Conservation (phyloP, 2,113 vertebrate genomes). For the Mirounga angustirostris region DNA sequence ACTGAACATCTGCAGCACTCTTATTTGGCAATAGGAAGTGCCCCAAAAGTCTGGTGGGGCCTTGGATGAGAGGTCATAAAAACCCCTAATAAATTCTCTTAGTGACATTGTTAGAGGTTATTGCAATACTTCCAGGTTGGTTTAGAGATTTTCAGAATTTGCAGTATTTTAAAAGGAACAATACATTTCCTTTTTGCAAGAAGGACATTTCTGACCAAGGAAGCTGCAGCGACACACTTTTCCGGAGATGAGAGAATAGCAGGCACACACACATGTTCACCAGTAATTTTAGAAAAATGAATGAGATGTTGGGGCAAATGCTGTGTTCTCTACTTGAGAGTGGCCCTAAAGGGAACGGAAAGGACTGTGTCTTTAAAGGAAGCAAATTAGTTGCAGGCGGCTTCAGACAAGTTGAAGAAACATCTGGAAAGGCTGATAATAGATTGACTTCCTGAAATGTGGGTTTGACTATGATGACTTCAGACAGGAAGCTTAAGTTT, state of each 20-base stretch:
- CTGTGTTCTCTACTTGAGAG: not conserved
- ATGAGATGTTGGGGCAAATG: not conserved
- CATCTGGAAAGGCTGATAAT: constrained; percentile 84
- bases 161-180: constrained; percentile 28
- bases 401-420: constrained; percentile 79
- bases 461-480: constrained; percentile 64
- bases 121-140: not conserved
- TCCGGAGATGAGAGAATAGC: constrained; percentile 73
- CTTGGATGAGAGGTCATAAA: not conserved
- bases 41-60: not conserved
- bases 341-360: not conserved
- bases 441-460: constrained; percentile 84
- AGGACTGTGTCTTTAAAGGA: constrained; percentile 77
- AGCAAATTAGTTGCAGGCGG: constrained; percentile 73
- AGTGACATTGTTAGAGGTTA: not conserved
- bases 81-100: constrained; percentile 39
- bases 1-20: constrained; percentile 2
- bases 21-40: not conserved
- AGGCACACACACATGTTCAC: not conserved
- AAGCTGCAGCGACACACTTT: constrained; percentile 77
- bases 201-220: constrained; percentile 73
- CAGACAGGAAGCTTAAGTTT: constrained; percentile 81
- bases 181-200: constrained; percentile 73
- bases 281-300: constrained; percentile 7
- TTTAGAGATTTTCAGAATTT: not conserved